Percentiles rank a stretch among this genome's conserved stretches.
These are phyloP conservation scores for Cololabis saira DNA, from an alignment of 2,113 vertebrate species.

Conservation along the genomic window DNA sequence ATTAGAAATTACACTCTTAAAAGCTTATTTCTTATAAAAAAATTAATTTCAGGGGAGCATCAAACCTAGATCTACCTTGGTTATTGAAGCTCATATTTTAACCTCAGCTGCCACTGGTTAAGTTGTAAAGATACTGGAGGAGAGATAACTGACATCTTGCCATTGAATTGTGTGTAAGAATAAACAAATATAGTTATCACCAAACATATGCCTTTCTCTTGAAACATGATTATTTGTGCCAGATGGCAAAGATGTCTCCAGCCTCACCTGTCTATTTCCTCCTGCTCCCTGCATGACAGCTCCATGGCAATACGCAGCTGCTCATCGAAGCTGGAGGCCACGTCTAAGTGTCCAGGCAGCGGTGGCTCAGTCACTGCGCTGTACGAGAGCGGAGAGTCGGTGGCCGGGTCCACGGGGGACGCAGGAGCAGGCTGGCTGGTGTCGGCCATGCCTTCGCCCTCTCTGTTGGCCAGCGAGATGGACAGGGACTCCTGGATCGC, in stretches of 20 bases:
- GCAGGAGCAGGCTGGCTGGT: slow-evolving; percentile 48
- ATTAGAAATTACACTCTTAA: no score
- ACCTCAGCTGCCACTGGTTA: no score
- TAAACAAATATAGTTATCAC: no score
- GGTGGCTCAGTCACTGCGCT: slow-evolving; percentile 63
- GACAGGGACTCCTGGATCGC: slow-evolving; percentile 92
- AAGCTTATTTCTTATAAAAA: no score
- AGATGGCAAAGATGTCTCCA: background rate
- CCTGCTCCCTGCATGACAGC: slow-evolving; percentile 89
- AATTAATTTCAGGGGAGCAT: no score
- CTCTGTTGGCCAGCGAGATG: slow-evolving; percentile 77
- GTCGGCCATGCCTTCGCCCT: slow-evolving; percentile 64
- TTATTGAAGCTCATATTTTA: no score
- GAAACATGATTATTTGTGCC: background rate
- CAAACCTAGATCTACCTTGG: no score
- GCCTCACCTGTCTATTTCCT: slow-evolving; percentile 85
- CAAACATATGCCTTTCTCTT: no score
- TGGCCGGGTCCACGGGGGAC: slow-evolving; percentile 67
- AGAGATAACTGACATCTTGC: no score
- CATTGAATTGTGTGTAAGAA: no score
- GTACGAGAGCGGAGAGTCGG: slow-evolving; percentile 69
- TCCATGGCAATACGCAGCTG: slow-evolving; percentile 93
- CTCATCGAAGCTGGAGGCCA: slow-evolving; percentile 86
- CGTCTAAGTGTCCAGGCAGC: slow-evolving; percentile 61
- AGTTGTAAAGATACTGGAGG: no score